These are phyloP conservation scores for Cydia pomonella DNA, from an alignment of 1,140 invertebrate genomes.

Conservation along the genomic window DNA sequence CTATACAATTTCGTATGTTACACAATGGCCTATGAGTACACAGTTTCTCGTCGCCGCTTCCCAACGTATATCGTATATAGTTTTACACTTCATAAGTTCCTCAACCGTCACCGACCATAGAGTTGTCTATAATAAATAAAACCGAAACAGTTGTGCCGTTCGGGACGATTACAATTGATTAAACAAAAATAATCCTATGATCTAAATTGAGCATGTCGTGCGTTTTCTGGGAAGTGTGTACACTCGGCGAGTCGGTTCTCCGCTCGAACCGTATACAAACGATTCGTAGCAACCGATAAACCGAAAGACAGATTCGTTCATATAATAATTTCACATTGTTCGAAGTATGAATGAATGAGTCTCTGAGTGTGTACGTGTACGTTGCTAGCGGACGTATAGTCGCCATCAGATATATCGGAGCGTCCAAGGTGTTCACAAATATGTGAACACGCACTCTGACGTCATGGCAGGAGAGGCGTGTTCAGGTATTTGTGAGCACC, in stretches of 20 bases:
- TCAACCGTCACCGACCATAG: neutral
- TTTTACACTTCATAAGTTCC: neutral
- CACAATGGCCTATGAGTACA: neutral
- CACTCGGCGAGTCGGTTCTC: neutral
- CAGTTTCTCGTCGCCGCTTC: neutral
- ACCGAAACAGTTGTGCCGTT: slow-evolving; percentile 31
- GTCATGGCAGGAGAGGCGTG: too few species aligned
- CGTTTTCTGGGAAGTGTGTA: slow-evolving; percentile 33
- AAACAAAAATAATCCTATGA: slow-evolving; percentile 19
- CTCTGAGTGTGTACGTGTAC: neutral
- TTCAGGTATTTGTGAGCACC: too few species aligned
- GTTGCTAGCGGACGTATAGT: too few species aligned
- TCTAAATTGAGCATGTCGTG: slow-evolving; percentile 40
- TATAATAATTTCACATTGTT: neutral
- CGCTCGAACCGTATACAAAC: neutral
- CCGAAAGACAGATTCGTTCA: slow-evolving; percentile 3
- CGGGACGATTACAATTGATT: neutral
- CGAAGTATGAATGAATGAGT: slow-evolving; percentile 2
- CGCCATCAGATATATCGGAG: too few species aligned
- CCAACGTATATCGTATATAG: neutral
- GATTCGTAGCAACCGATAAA: neutral
- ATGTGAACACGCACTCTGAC: too few species aligned
- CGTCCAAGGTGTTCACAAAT: too few species aligned
- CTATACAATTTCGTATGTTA: slow-evolving; percentile 6
- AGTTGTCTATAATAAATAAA: slow-evolving; percentile 36